Conservation (phyloP, 2,113 vertebrate genomes). For the Sebastes schlegelii region DNA sequence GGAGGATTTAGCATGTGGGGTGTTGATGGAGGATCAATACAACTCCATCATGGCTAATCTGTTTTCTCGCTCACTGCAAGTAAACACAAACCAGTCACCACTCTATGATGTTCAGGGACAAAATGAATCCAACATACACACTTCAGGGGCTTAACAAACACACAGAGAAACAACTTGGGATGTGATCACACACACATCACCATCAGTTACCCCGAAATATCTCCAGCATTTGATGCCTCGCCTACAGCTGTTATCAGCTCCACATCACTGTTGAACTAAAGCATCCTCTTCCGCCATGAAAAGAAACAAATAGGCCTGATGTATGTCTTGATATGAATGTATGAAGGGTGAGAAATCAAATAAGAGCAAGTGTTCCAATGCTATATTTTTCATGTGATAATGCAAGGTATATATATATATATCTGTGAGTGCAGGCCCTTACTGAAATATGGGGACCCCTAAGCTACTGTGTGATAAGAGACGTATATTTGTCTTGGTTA, state of each 20-base stretch:
- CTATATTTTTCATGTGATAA: slow-evolving; percentile 34
- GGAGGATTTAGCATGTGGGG: slow-evolving; percentile 53
- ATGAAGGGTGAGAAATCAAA: slow-evolving; percentile 5
- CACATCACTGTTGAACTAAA: neutral
- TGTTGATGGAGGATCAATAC: slow-evolving; percentile 62
- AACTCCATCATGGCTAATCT: slow-evolving; percentile 50
- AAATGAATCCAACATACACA: slow-evolving; percentile 7
- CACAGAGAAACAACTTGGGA: neutral
- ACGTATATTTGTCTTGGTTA: slow-evolving; percentile 53
- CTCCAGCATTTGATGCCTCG: neutral
- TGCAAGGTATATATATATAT: slow-evolving; percentile 6
- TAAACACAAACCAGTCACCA: slow-evolving; percentile 35
- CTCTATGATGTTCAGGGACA: slow-evolving; percentile 34
- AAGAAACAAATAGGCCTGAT: neutral
- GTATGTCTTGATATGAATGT: neutral
- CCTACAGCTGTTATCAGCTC: slow-evolving; percentile 4
- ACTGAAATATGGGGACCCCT: slow-evolving; percentile 36
- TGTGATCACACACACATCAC: slow-evolving; percentile 1
- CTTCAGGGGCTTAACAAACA: neutral
- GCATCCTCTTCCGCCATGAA: neutral
- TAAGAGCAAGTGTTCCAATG: neutral
- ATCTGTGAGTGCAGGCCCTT: slow-evolving; percentile 2
- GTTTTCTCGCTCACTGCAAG: slow-evolving; percentile 32
- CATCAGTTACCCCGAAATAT: neutral
- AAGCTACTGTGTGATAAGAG: slow-evolving; percentile 57